Evolutionary conservation across 2,888 invertebrate genomes (phyloP).

Genomic region (Drosophila merina): DNA sequence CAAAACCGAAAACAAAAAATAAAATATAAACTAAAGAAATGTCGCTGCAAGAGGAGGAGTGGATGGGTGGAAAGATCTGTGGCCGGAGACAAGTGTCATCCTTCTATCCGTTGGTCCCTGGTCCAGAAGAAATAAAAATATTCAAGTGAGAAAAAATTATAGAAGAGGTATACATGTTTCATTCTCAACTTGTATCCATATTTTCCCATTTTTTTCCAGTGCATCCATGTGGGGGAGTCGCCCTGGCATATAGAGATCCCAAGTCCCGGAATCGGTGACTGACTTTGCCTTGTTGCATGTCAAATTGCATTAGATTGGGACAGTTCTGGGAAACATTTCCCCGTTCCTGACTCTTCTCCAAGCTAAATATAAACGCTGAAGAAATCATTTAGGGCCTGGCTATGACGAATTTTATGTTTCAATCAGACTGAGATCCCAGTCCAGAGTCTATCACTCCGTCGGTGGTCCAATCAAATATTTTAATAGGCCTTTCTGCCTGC

Average conservation of each 20-base stretch:
- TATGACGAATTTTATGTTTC: slow-evolving; percentile 76
- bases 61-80: slow-evolving; percentile 26
- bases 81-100: slow-evolving; percentile 43
- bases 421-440: slow-evolving; percentile 43
- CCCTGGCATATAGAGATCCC: slow-evolving; percentile 11
- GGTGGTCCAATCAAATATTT: slow-evolving; percentile 76
- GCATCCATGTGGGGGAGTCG: slow-evolving; percentile 40
- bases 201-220: not conserved
- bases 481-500: slow-evolving; percentile 63
- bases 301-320: slow-evolving; percentile 69
- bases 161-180: no score
- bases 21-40: slow-evolving; percentile 22
- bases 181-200: not conserved
- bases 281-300: slow-evolving; percentile 67
- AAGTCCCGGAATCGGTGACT: slow-evolving; percentile 33
- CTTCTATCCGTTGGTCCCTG: slow-evolving; percentile 40
- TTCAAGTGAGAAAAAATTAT: not conserved
- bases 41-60: slow-evolving; percentile 52
- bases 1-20: slow-evolving; percentile 39
- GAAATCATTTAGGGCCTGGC: slow-evolving; percentile 47
- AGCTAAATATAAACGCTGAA: slow-evolving; percentile 55
- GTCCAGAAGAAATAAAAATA: slow-evolving; percentile 9
- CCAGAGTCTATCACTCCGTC: slow-evolving; percentile 44
- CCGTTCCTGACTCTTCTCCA: slow-evolving; percentile 16
- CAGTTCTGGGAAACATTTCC: slow-evolving; percentile 64